phyloP scores from a whole-genome alignment of 2,888 invertebrate species.

The Aplocera efformata region DNA sequence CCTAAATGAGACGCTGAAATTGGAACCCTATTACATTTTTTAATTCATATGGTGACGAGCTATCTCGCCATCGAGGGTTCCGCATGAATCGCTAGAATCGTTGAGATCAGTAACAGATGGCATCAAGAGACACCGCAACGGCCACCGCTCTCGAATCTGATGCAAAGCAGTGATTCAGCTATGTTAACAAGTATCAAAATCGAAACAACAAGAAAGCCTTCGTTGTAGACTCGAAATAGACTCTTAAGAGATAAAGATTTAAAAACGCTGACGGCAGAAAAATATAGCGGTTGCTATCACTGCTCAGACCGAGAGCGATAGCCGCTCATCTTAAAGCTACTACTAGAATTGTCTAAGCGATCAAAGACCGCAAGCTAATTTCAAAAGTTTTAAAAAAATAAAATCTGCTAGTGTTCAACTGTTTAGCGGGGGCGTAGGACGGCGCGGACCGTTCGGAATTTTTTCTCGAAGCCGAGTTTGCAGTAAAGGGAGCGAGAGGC shows the following conservation, averaged over 20 bases:
- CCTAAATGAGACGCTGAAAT: conserved; percentile 49
- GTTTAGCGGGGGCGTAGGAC: conserved; percentile 82
- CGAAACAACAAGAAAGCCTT: conserved; percentile 46
- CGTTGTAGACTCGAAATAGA: conserved; percentile 52
- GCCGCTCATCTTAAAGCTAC: conserved; percentile 75
- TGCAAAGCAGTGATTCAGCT: conserved; percentile 42
- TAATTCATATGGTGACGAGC: conserved; percentile 5
- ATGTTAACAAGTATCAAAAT: conserved; percentile 41
- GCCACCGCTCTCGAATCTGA: conserved; percentile 61
- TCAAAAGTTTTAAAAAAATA: conserved; percentile 81
- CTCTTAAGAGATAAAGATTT: conserved; percentile 45
- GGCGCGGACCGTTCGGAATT: conserved; percentile 90
- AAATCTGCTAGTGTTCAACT: conserved; percentile 74
- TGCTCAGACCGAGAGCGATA: conserved; percentile 64
- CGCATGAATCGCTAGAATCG: conserved; percentile 50
- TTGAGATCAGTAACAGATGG: conserved; percentile 62
- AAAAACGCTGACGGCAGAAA: conserved; percentile 49
- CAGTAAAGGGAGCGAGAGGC: conserved; percentile 91
- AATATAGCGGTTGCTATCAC: conserved; percentile 40
- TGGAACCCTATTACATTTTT: conserved; percentile 20
- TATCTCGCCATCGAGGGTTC: conserved; percentile 29
- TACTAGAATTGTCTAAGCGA: conserved; percentile 75
- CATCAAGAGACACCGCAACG: conserved; percentile 58
- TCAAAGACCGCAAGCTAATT: conserved; percentile 78
- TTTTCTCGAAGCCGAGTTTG: conserved; percentile 90